Base-by-base conservation (phyloP, 2,888 invertebrate genomes). In the Diplazon laetatorius region DNA sequence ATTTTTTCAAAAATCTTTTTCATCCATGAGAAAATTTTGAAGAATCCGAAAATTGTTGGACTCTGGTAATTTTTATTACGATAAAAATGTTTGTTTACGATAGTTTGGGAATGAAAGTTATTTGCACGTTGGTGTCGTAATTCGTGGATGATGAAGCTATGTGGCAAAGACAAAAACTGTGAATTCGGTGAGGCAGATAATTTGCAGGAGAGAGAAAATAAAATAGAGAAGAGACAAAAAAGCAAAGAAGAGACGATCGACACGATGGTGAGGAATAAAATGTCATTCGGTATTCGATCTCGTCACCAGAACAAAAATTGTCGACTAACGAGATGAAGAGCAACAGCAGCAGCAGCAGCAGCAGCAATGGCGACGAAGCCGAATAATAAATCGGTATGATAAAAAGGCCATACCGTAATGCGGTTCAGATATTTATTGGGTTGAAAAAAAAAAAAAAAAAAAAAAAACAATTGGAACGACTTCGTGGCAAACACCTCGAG, bases 351-450 rank as follows among this genome's bases (percentile, higher is more conserved):
- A 30, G 30, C 4, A 30, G 30, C 30, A 30, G 48, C 72, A 59
- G 69, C 59, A 59, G 71, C 22, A 5, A 50, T 55, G 71, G 4
- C 74, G 70, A 71, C 30, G 55, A n/a, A 22, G 55, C 57, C 18
- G 66, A 85, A 85, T 86, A 86, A 88, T 86, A 86, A 87, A 88
- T 87, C 82, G 84, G 73, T 63, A 65, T 60, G 48, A 76, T 35
- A 73, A 87, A 87, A 88, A 87, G 88, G 82, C 78, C 86, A 85
- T 86, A 80, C 85, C 84, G 85, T 82, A 85, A 87, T 83, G 84
- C 83, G 80, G 82, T 80, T 80, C 81, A 86, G 86, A 86, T 90
- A 89, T 90, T 89, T 89, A 88, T 89, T 85, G 83, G 70, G 84
- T 85, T n/a, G n/a, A n/a, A n/a, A n/a, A n/a, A n/a, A n/a, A n/a